Evolutionary conservation across 1,140 invertebrate species (phyloP).

Genomic region (Cotesia glomerata): DNA sequence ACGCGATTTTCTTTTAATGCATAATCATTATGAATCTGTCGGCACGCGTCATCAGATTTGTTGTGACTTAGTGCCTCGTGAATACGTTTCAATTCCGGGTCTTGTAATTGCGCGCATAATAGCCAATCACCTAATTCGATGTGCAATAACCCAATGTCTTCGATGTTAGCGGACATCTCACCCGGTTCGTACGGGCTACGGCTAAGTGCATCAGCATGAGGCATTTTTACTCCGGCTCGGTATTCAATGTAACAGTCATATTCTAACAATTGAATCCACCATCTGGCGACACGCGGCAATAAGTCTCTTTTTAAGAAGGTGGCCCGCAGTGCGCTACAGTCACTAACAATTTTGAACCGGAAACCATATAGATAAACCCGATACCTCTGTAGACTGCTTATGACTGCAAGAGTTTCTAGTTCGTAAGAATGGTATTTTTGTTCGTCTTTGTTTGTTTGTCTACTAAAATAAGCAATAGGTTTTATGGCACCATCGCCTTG

Average conservation of each 20-base stretch:
- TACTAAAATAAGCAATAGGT: slow-evolving; percentile 35
- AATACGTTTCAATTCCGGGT: slow-evolving; percentile 13
- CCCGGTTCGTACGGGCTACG: slow-evolving; percentile 5
- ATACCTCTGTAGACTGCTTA: slow-evolving; percentile 45
- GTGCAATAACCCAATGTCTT: not conserved
- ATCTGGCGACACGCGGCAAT: slow-evolving; percentile 45
- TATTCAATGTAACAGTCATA: slow-evolving; percentile 47
- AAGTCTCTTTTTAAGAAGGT: slow-evolving; percentile 47
- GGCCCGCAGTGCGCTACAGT: slow-evolving; percentile 46
- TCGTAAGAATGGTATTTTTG: slow-evolving; percentile 51
- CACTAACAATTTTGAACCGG: slow-evolving; percentile 48
- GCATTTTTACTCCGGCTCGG: slow-evolving; percentile 41
- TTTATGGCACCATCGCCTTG: not conserved
- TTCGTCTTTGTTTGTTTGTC: slow-evolving; percentile 40
- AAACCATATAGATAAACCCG: slow-evolving; percentile 48
- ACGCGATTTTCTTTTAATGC: too few species aligned
- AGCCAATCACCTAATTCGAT: slow-evolving; percentile 3
- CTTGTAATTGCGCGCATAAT: slow-evolving; percentile 22
- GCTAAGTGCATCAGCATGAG: slow-evolving; percentile 48
- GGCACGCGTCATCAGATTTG: not conserved
- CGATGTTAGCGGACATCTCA: too few species aligned
- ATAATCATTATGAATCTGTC: slow-evolving; percentile 23
- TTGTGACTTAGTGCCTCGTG: not conserved
- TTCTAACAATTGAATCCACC: slow-evolving; percentile 48
- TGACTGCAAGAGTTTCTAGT: slow-evolving; percentile 45